phyloP scores from a whole-genome alignment of 2,113 vertebrate genomes.

The Lampris megalopsis region DNA sequence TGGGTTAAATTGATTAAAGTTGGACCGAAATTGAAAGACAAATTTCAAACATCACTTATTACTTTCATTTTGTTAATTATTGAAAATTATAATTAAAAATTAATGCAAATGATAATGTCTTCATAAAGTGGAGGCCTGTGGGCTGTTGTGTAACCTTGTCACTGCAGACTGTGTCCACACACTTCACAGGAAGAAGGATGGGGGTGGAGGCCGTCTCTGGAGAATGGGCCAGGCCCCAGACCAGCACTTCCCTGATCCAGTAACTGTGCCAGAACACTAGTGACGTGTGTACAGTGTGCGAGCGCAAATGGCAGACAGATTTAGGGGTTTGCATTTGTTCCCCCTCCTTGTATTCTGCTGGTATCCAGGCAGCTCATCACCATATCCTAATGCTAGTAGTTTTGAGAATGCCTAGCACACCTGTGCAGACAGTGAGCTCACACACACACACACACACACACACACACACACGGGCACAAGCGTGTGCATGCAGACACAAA shows the following conservation, averaged over 20 bases:
- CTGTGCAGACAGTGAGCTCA: neutral
- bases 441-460: conserved; percentile 10
- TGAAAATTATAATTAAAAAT: too few relatives aligned
- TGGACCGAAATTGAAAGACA: too few relatives aligned
- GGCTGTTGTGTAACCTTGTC: conserved; percentile 76
- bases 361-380: conserved; percentile 65
- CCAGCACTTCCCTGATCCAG: conserved; percentile 78
- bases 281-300: conserved; percentile 80
- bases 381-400: conserved; percentile 55
- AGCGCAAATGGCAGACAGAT: conserved; percentile 80
- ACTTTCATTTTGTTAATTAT: too few relatives aligned
- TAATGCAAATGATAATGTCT: neutral
- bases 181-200: conserved; percentile 75
- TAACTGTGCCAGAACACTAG: conserved; percentile 78
- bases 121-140: conserved; percentile 59
- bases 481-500: conserved; percentile 16
- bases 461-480: conserved; percentile 3
- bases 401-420: conserved; percentile 4
- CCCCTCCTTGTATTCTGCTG: conserved; percentile 64
- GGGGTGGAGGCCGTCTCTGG: conserved; percentile 59
- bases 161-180: conserved; percentile 77
- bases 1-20: neutral
- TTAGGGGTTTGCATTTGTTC: conserved; percentile 77
- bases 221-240: conserved; percentile 78
- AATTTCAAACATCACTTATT: too few relatives aligned